phyloP scores from a whole-genome alignment of 2,113 vertebrate genomes.

The Xenotilapia leptura region DNA sequence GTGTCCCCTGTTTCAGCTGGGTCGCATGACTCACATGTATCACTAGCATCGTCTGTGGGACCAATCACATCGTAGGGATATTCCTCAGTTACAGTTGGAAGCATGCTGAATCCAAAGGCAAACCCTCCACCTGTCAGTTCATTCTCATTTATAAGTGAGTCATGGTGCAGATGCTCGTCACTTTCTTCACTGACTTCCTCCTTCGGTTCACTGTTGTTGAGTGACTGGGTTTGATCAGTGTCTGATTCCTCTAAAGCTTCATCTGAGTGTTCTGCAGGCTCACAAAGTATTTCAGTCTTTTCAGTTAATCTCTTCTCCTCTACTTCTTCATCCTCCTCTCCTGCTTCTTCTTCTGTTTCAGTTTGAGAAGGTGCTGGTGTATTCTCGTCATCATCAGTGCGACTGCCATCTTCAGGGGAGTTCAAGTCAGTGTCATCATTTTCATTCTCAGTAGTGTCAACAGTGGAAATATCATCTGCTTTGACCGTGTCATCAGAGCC shows the following conservation, averaged over 20 bases:
- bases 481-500: conserved; percentile 54
- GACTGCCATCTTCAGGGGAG: conserved; percentile 7
- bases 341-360: conserved; percentile 27
- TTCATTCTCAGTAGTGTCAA: conserved; percentile 47
- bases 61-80: conserved; percentile 75
- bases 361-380: not conserved
- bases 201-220: not conserved
- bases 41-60: conserved; percentile 59
- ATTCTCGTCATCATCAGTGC: conserved; percentile 27
- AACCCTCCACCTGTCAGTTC: conserved; percentile 32
- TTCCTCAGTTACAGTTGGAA: conserved; percentile 67
- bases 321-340: conserved; percentile 7
- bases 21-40: conserved; percentile 61
- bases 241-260: conserved; percentile 31
- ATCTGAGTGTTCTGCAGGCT: not conserved
- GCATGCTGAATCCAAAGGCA: conserved; percentile 58
- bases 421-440: conserved; percentile 47
- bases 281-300: conserved; percentile 10
- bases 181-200: conserved; percentile 12
- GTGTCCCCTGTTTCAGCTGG: conserved; percentile 49
- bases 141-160: conserved; percentile 2
- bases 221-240: not conserved
- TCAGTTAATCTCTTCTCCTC: not conserved
- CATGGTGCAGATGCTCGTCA: not conserved
- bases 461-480: conserved; percentile 29